Conservation (phyloP, 2,888 invertebrate genomes). For the Pachymerium ferrugineum region DNA sequence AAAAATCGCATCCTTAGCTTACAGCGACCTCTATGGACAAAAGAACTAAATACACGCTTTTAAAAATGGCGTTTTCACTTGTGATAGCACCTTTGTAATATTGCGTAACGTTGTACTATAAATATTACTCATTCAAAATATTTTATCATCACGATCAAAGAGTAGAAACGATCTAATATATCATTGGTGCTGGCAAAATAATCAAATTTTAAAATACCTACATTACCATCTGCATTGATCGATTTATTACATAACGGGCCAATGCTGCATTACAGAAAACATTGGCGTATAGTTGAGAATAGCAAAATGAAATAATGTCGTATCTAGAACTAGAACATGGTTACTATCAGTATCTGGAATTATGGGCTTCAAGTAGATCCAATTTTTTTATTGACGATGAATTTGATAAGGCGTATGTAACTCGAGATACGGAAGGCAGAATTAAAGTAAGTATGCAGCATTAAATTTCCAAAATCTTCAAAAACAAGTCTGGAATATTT, state of each 20-base stretch:
- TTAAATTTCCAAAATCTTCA: neutral
- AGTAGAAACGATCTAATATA: too few relatives aligned
- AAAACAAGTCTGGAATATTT: too few relatives aligned
- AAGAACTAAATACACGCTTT: neutral
- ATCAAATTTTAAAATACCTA: too few relatives aligned
- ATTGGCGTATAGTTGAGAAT: neutral
- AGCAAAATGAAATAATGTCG: conserved; percentile 58
- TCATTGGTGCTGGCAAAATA: too few relatives aligned
- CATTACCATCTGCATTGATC: too few relatives aligned
- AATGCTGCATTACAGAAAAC: neutral
- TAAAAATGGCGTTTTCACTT: neutral
- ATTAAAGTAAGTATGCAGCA: neutral
- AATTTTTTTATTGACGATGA: conserved; percentile 1
- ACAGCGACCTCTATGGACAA: neutral
- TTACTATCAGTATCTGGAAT: conserved; percentile 56
- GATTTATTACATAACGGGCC: too few relatives aligned
- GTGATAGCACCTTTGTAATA: too few relatives aligned
- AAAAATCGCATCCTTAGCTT: neutral
- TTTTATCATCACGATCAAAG: too few relatives aligned
- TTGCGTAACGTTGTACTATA: too few relatives aligned
- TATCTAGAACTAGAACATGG: conserved; percentile 89
- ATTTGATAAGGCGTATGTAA: neutral
- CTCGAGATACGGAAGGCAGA: neutral
- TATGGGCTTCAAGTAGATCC: neutral
- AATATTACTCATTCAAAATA: too few relatives aligned